Conservation (phyloP, 1,140 invertebrate species). For the Zaprionus lachaisei region DNA sequence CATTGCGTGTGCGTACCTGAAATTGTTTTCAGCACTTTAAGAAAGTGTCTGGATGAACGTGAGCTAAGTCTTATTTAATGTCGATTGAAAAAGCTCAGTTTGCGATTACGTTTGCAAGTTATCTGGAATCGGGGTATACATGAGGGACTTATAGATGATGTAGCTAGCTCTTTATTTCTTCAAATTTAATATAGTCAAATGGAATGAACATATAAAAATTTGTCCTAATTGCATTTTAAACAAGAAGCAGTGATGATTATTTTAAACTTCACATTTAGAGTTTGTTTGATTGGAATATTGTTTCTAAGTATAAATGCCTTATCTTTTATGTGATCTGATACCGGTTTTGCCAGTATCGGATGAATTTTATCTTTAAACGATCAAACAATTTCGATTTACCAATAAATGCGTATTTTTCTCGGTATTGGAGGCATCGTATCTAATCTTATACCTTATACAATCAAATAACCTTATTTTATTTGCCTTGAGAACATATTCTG, state of each 20-base stretch:
- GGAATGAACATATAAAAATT: not conserved
- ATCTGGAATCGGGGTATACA: not conserved
- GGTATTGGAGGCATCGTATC: not conserved
- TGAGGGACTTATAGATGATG: not conserved
- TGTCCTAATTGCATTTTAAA: not conserved
- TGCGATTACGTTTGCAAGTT: not conserved
- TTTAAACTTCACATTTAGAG: not conserved
- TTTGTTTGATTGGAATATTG: too few species aligned
- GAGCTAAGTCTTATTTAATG: constrained; percentile 41
- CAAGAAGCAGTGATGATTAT: not conserved
- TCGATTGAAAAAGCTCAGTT: constrained; percentile 24
- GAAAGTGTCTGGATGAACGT: constrained; percentile 18
- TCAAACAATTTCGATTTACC: too few species aligned
- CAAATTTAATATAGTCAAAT: not conserved
- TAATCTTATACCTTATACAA: not conserved
- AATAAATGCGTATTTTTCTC: too few species aligned
- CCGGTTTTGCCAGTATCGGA: too few species aligned
- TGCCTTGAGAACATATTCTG: not conserved
- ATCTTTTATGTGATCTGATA: too few species aligned
- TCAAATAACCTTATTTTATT: not conserved
- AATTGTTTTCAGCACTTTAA: constrained; percentile 61
- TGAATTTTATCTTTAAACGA: too few species aligned
- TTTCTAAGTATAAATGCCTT: too few species aligned
- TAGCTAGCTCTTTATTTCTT: not conserved
- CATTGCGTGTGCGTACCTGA: constrained; percentile 60